phyloP scores from a whole-genome alignment of 2,113 vertebrate genomes.

The Plecturocebus donacophilus region DNA sequence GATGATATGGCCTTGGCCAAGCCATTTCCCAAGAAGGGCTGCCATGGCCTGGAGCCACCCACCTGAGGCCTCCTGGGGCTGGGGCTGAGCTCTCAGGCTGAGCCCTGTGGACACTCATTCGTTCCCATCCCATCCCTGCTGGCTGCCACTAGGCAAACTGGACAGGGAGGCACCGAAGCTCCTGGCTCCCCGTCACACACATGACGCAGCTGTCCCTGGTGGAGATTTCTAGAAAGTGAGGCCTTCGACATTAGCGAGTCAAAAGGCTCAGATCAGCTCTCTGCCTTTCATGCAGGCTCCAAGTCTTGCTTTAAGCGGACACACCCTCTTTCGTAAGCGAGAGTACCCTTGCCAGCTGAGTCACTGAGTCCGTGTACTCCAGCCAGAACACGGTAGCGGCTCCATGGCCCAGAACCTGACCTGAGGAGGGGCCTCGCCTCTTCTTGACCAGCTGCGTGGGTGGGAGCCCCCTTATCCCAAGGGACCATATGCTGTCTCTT shows the following conservation, averaged over 20 bases:
- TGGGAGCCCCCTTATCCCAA: neutral
- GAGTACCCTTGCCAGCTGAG: neutral
- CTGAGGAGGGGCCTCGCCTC: neutral
- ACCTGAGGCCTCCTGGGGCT: fast-evolving
- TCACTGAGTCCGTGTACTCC: neutral
- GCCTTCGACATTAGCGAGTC: neutral
- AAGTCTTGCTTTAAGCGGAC: neutral
- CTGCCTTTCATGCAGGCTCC: neutral
- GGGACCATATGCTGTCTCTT: too few species aligned
- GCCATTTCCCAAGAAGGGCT: neutral
- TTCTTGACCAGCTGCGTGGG: fast-evolving
- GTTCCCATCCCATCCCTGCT: neutral
- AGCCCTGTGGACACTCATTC: fast-evolving
- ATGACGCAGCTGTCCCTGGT: neutral
- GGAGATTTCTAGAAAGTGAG: slow-evolving; percentile 28
- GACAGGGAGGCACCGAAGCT: fast-evolving
- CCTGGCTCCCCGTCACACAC: neutral
- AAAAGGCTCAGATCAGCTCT: neutral
- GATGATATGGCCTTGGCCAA: neutral
- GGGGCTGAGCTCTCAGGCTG: neutral
- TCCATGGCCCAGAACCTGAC: neutral
- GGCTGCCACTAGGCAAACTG: neutral
- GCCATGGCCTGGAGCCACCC: neutral
- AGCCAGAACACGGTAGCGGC: neutral
- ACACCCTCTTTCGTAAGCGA: neutral